phyloP scores from a whole-genome alignment of 2,888 invertebrate species.

The Chouioia cunea region DNA sequence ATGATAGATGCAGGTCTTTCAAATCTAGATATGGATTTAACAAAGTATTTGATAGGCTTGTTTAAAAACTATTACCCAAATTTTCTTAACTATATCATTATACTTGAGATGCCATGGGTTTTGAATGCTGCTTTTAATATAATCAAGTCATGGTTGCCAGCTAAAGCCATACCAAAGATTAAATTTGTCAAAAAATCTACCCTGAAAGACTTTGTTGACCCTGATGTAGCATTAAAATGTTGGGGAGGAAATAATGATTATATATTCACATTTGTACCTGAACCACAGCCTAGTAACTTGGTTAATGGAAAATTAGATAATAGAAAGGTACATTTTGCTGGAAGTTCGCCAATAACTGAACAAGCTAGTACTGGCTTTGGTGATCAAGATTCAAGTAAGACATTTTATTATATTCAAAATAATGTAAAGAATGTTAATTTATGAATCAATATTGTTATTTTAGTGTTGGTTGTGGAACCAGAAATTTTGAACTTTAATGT shows the following conservation, averaged over 20 bases:
- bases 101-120: conserved; percentile 96
- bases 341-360: conserved; percentile 72
- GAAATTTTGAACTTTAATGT: conserved; percentile 79
- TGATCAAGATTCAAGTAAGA: conserved; percentile 60
- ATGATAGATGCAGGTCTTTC: conserved; percentile 88
- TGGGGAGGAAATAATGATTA: conserved; percentile 89
- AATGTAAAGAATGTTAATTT: background rate
- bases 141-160: conserved; percentile 87
- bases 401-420: background rate
- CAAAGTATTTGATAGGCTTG: conserved; percentile 86
- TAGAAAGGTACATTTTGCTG: conserved; percentile 77
- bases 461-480: conserved; percentile 67
- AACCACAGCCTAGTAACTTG: conserved; percentile 63
- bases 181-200: conserved; percentile 84
- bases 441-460: background rate
- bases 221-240: conserved; percentile 79
- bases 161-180: conserved; percentile 89
- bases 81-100: conserved; percentile 88
- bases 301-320: conserved; percentile 66
- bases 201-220: conserved; percentile 80
- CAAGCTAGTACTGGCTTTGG: conserved; percentile 59
- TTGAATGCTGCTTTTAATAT: conserved; percentile 92
- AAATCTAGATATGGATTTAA: conserved; percentile 93
- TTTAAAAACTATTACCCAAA: conserved; percentile 92
- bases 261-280: conserved; percentile 79